Percentiles rank a stretch among this genome's conserved stretches.
These are phyloP conservation scores for Varanus salvator DNA, from an alignment of 2,113 vertebrate genomes.

Conservation along the genomic window DNA sequence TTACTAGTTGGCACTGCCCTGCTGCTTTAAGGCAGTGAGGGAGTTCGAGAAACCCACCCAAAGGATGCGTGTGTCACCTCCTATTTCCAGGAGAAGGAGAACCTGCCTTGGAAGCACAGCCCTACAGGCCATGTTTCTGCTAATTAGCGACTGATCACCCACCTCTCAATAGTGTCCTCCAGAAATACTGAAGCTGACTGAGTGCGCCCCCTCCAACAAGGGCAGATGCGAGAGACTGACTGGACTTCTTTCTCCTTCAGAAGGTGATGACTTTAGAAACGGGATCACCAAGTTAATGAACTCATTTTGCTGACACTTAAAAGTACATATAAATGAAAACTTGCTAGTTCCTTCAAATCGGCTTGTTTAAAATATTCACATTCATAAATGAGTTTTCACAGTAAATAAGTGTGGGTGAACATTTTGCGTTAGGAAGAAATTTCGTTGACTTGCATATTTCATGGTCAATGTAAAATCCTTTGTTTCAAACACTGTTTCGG, in stretches of 20 bases:
- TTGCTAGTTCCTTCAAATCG: constrained; percentile 67
- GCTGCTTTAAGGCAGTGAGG: constrained; percentile 56
- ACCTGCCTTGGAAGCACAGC: constrained; percentile 38
- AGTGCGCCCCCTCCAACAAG: not conserved
- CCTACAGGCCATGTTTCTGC: constrained; percentile 51
- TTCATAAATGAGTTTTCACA: constrained; percentile 81
- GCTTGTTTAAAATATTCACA: constrained; percentile 78
- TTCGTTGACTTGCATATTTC: constrained; percentile 5
- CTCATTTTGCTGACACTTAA: constrained; percentile 33
- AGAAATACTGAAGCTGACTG: constrained; percentile 25
- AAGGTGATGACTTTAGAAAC: not conserved
- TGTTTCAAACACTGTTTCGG: constrained; percentile 46
- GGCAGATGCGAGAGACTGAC: constrained; percentile 47
- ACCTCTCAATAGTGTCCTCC: not conserved
- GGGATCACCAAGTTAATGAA: constrained; percentile 64
- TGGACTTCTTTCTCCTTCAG: constrained; percentile 40
- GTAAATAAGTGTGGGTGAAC: constrained; percentile 62
- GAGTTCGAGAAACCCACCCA: constrained; percentile 54
- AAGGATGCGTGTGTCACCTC: constrained; percentile 55
- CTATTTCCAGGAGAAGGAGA: constrained; percentile 56
- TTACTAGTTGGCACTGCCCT: constrained; percentile 41
- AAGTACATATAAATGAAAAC: constrained; percentile 56
- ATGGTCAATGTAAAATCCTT: accelerated
- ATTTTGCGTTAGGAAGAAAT: not conserved
- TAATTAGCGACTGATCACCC: constrained; percentile 19